Conservation (phyloP, 2,113 vertebrate species). For the Labeo catla region DNA sequence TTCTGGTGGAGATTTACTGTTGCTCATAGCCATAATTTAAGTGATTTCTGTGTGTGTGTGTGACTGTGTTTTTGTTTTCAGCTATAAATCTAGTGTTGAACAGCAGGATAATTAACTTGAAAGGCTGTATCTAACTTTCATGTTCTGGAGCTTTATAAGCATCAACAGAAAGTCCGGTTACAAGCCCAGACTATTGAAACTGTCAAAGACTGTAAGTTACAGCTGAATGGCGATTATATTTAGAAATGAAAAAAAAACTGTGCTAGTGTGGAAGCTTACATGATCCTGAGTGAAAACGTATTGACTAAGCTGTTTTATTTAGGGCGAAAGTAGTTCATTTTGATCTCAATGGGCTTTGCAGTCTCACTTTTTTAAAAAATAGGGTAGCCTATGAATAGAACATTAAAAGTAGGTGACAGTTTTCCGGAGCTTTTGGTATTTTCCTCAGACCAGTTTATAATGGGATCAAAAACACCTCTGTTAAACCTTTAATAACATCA, state of each 20-base stretch:
- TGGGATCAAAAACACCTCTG: conserved; percentile 34
- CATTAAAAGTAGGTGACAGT: conserved; percentile 56
- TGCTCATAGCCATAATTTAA: conserved; percentile 45
- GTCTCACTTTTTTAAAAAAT: conserved; percentile 46
- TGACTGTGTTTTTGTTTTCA: neutral
- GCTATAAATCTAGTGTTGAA: conserved; percentile 29
- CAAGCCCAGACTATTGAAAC: conserved; percentile 28
- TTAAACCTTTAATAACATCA: conserved; percentile 9
- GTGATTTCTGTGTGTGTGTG: conserved; percentile 19
- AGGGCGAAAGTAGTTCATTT: conserved; percentile 57
- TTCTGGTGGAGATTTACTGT: conserved; percentile 10
- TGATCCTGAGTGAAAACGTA: conserved; percentile 48
- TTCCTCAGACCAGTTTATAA: conserved; percentile 10
- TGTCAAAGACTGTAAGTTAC: conserved; percentile 26
- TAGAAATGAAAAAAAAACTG: conserved; percentile 32
- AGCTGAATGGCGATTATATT: conserved; percentile 15
- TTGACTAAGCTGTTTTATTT: conserved; percentile 52
- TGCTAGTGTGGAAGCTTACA: conserved; percentile 7
- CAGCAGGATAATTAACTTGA: conserved; percentile 41
- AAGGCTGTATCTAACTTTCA: conserved; percentile 31
- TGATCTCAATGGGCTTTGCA: conserved; percentile 41
- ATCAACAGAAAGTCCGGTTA: conserved; percentile 27
- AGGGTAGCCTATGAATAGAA: conserved; percentile 60
- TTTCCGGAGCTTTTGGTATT: conserved; percentile 18
- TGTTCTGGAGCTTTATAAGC: conserved; percentile 28